Conservation (phyloP, 2,888 invertebrate species). For the Andrena fulva region DNA sequence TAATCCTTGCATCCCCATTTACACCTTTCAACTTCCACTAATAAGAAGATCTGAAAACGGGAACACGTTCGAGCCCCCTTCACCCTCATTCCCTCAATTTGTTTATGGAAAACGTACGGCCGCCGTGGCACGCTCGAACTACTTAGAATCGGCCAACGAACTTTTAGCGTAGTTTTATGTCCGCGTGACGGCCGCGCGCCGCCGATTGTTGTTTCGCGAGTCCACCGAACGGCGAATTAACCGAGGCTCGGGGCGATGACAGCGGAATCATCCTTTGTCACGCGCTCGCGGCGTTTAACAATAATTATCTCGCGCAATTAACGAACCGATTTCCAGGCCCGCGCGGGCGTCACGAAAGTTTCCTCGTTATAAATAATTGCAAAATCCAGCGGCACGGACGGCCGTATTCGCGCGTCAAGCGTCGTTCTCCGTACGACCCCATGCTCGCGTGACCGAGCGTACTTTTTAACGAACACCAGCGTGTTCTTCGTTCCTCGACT, state of each 20-base stretch:
- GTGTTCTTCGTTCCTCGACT: constrained; percentile 65
- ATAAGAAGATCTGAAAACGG: too few relatives aligned
- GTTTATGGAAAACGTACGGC: too few relatives aligned
- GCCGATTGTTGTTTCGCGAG: constrained; percentile 10
- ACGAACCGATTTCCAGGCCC: constrained; percentile 67
- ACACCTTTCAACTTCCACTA: too few relatives aligned
- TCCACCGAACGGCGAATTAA: constrained; percentile 44
- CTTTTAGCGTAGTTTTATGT: neutral
- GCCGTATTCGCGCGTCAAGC: constrained; percentile 32
- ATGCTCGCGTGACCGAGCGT: constrained; percentile 75
- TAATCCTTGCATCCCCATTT: too few relatives aligned
- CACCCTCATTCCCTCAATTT: too few relatives aligned
- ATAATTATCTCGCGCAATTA: constrained; percentile 75
- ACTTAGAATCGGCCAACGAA: constrained; percentile 2
- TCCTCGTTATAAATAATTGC: constrained; percentile 81
- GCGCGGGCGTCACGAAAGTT: constrained; percentile 70
- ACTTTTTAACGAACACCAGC: constrained; percentile 72
- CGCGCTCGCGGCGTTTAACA: constrained; percentile 56
- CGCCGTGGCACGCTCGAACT: neutral
- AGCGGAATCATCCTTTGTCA: constrained; percentile 66
- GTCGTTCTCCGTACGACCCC: constrained; percentile 9
- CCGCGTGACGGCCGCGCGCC: neutral
- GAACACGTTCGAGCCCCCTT: too few relatives aligned
- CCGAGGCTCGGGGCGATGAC: constrained; percentile 31
- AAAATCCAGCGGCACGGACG: constrained; percentile 64